Base-by-base conservation (phyloP, 2,797 vertebrate genomes). In the Rhinella marina region DNA sequence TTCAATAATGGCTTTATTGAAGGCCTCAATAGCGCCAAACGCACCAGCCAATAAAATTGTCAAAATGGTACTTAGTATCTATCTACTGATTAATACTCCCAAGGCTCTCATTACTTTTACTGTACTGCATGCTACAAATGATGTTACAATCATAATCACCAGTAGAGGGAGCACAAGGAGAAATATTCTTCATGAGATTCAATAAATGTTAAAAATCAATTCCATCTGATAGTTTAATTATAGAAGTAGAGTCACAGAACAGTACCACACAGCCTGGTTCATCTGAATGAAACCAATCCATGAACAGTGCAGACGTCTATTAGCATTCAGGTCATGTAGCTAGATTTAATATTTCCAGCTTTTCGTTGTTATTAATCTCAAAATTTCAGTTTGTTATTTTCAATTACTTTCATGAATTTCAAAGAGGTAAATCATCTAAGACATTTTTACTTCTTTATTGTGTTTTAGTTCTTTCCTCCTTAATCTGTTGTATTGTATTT, bases 1-100 rank as follows among this genome's bases (percentile, higher is more conserved):
- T 82, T 86, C 80, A 68, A 66, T 75, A 85, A 85, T 64, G 41
- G 66, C 59, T 81, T 85, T 88, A 75, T 86, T 81, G 59, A 88
- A 79, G 73, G 52, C 81, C 7, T 84, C 27, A 75, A 23, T 75
- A 73, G 66, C 57, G 82, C 61, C 29, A 54, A 62, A 68, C 68
- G 62, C 19, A 64, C 19, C 66, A 82, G 78, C 64, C 83, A 86
- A 86, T 86, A 86, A 81, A 86, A 48, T 75, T 82, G 48, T 76
- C 73, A 72, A 88, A 81, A 85, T 76, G 27, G 54, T 82, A 64
- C 77, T 81, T 76, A 80, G 41, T 86, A 86, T 64, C 70, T 85
- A 27, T 85, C 83, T 59, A 48, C 70, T 59, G 57, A 82, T 86
- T 76, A 82, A 82, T 86, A 41, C 70, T 82, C 84, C 78, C 70